These are phyloP conservation scores for Aldrovandia affinis DNA, from an alignment of 2,797 vertebrate species.

Conservation along the genomic window DNA sequence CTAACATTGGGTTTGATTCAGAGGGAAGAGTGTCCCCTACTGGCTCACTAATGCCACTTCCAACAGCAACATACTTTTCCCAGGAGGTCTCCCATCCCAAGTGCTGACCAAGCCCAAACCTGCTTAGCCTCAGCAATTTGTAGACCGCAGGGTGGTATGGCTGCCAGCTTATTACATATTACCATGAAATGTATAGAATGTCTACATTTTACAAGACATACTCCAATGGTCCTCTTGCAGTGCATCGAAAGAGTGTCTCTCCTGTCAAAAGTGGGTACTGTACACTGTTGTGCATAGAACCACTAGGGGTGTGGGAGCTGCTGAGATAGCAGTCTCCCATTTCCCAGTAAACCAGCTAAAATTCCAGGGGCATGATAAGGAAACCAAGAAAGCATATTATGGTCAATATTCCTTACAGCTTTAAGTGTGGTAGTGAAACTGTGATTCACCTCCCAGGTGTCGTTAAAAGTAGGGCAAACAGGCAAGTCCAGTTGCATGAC, in stretches of 20 bases:
- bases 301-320: neutral
- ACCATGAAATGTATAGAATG: neutral
- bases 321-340: neutral
- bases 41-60: neutral
- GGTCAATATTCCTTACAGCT: neutral
- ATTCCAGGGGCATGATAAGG: neutral
- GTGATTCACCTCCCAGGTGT: neutral
- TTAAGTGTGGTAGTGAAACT: neutral
- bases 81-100: no score
- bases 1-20: no score
- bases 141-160: neutral
- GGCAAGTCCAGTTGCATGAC: neutral
- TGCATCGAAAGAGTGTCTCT: neutral
- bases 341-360: neutral
- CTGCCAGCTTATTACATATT: neutral
- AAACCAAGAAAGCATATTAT: neutral
- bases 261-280: neutral
- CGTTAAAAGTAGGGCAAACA: neutral
- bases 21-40: neutral
- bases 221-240: neutral
- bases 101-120: neutral
- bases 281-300: neutral
- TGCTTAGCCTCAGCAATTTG: neutral
- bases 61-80: neutral
- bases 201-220: neutral